Evolutionary conservation across 2,113 vertebrate species (phyloP).

Genomic region (Notiomystis cincta): DNA sequence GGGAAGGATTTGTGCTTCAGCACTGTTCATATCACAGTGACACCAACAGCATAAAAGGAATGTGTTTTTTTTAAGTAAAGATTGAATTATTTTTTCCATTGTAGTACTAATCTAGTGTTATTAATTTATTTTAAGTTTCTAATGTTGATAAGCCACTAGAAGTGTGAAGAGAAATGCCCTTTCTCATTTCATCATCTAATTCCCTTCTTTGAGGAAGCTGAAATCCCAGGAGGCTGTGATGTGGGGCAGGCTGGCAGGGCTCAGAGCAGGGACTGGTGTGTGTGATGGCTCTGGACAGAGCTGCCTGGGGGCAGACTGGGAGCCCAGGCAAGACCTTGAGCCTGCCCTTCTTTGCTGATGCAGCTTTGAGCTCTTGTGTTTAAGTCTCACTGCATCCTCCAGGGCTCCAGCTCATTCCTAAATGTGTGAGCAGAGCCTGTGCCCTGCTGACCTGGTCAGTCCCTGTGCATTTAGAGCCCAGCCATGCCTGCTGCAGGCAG

Average conservation of each 20-base stretch:
- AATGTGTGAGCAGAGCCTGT: background rate
- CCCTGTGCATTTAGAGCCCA: background rate
- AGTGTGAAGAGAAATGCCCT: background rate
- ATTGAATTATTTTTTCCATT: conserved; percentile 39
- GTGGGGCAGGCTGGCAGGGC: background rate
- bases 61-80: conserved; percentile 14
- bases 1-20: conserved; percentile 67
- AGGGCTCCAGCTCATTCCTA: background rate
- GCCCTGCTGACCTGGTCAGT: background rate
- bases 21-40: conserved; percentile 58
- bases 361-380: background rate
- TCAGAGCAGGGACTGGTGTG: background rate
- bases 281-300: background rate
- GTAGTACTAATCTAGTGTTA: conserved; percentile 32
- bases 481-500: background rate
- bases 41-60: conserved; percentile 27
- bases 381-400: background rate
- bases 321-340: background rate
- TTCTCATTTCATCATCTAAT: background rate
- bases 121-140: conserved; percentile 59
- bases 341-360: background rate
- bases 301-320: background rate
- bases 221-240: background rate
- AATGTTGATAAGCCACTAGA: conserved; percentile 7
- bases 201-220: background rate